These are phyloP conservation scores for Philantomba maxwellii DNA, from an alignment of 2,113 vertebrate species.

Conservation along the genomic window DNA sequence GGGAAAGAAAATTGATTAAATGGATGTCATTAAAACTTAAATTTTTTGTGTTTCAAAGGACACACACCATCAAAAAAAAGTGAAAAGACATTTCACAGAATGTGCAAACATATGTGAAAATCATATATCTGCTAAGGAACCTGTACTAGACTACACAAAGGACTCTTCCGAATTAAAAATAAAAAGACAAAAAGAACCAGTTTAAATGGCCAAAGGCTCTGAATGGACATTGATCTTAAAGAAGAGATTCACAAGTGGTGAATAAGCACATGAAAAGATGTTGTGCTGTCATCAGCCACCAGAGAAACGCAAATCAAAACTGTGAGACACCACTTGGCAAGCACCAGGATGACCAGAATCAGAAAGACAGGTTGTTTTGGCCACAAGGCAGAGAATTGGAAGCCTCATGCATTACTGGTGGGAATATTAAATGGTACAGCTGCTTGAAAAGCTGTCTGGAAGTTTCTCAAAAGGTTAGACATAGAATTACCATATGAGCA, in stretches of 20 bases:
- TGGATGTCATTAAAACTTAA: neutral
- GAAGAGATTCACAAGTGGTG: neutral
- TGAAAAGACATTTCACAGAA: neutral
- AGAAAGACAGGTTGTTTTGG: neutral
- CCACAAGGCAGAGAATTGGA: neutral
- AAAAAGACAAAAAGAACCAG: neutral
- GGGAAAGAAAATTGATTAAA: neutral
- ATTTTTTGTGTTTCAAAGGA: neutral
- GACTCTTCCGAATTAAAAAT: neutral
- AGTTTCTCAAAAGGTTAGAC: neutral
- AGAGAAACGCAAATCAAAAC: neutral
- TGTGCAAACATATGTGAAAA: neutral
- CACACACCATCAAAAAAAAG: neutral
- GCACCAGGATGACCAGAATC: neutral
- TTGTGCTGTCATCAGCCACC: neutral
- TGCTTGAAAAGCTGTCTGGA: neutral
- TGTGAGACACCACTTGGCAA: neutral
- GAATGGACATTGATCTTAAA: neutral
- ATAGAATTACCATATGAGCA: neutral
- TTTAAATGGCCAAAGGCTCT: neutral
- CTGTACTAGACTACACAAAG: neutral
- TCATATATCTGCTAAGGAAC: neutral
- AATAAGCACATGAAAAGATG: neutral
- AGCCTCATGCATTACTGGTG: neutral
- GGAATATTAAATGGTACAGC: neutral